Evolutionary conservation across 2,888 invertebrate species (phyloP), one percentile per base, ranked within the genome.

Genomic region (Psylliodes chrysocephalus): DNA sequence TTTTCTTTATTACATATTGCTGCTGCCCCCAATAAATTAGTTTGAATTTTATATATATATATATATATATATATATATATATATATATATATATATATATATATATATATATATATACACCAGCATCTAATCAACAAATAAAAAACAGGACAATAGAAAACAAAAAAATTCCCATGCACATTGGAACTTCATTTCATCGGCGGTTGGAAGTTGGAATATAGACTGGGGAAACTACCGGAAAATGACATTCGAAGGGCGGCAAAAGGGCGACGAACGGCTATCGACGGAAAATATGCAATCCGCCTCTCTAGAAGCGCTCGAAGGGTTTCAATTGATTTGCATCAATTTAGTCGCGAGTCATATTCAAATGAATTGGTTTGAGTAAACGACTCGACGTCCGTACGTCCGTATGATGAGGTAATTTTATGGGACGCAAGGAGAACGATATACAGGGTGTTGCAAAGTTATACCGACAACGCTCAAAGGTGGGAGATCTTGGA

Each of bases 241-340:
- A 49, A 59, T 38, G 49, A 40, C 18, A 49, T 47, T 38, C 38
- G 49, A 40, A 33, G 33, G 57, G 49, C 49, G 57, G 49, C 57
- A 49, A 57, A 49, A 57, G 49, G 49, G 49, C 57, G 49, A 59
- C 57, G 57, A 57, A 57, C 22, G 51, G 19, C 44, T n/a, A 44
- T 18, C 52, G 15, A 44, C 35, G 40, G 38, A 30, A 59, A 49
- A 49, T 49, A 59, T 59, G 57, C 57, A 59, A 59, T 49, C 57
- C 71, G 56, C 44, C 35, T 52, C 42, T 51, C 30, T 42, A 46
- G 30, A 19, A 57, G 47, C 57, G 17, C 68, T 71, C 68, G 69
- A 73, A 75, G 71, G 76, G 75, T 71, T 78, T 77, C 78, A 76
- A 76, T 78, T 77, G 78, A 78, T 77, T 76, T 76, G 72, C 75